These are phyloP conservation scores for Anniella stebbinsi DNA, from an alignment of 2,797 vertebrate species.

Conservation along the genomic window DNA sequence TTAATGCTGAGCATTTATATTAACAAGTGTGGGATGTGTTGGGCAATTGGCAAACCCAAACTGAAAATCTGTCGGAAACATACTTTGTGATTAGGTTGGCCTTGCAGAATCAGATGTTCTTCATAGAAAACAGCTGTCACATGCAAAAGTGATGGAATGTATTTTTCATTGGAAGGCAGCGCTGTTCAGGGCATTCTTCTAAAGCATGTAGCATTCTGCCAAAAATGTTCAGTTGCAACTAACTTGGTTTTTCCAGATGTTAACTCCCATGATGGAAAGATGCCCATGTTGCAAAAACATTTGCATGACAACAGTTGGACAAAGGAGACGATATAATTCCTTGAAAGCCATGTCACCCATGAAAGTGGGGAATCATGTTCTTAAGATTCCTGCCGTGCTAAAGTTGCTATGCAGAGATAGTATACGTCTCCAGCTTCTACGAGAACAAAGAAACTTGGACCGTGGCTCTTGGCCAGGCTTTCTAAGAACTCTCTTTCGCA, in stretches of 20 bases:
- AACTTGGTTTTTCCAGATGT: background rate
- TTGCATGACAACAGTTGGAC: background rate
- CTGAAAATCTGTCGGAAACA: background rate
- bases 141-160: background rate
- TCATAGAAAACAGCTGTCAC: background rate
- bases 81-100: background rate
- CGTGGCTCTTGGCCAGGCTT: slow-evolving; percentile 26
- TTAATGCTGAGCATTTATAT: background rate
- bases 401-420: background rate
- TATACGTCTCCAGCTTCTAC: background rate
- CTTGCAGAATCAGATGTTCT: background rate
- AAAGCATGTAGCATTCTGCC: background rate
- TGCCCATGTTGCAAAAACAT: background rate
- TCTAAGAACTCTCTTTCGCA: slow-evolving; percentile 27
- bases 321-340: background rate
- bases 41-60: background rate
- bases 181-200: no score
- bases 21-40: background rate
- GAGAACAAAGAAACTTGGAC: background rate
- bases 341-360: background rate
- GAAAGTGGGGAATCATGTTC: background rate
- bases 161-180: no score
- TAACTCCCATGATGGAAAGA: background rate
- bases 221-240: background rate
- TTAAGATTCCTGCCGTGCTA: background rate